These are phyloP conservation scores for Macrophya annulata DNA, from an alignment of 2,888 invertebrate genomes.

Conservation along the genomic window DNA sequence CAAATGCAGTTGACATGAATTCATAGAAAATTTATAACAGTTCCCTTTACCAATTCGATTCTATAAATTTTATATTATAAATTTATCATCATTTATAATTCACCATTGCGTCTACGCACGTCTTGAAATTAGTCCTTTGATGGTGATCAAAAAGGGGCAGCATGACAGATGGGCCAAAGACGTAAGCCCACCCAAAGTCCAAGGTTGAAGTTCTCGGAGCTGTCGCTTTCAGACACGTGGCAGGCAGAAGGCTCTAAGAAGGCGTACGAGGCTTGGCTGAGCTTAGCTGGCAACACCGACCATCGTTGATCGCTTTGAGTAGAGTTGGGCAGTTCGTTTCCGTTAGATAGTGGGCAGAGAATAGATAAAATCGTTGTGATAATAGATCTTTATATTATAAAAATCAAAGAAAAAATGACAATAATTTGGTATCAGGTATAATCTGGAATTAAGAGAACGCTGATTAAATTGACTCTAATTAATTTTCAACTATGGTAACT, in stretches of 20 bases:
- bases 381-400: not conserved
- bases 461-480: slow-evolving; percentile 25
- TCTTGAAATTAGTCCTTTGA: not conserved
- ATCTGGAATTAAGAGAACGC: not conserved
- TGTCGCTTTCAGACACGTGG: slow-evolving; percentile 43
- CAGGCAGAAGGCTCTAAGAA: slow-evolving; percentile 14
- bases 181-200: slow-evolving; percentile 22
- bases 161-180: slow-evolving; percentile 2
- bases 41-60: slow-evolving; percentile 1
- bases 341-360: not conserved
- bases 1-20: not conserved
- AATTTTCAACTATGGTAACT: slow-evolving; percentile 12
- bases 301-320: slow-evolving; percentile 13
- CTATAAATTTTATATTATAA: not conserved
- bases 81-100: slow-evolving; percentile 9
- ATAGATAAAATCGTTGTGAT: not conserved
- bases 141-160: not conserved
- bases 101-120: not conserved
- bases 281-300: slow-evolving; percentile 12
- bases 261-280: slow-evolving; percentile 8
- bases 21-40: slow-evolving; percentile 2
- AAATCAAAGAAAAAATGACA: not conserved
- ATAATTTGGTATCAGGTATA: not conserved
- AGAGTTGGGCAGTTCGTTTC: slow-evolving; percentile 10
- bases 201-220: slow-evolving; percentile 18